Evolutionary conservation across 2,888 invertebrate species (phyloP).

Genomic region (Atrina japonica): DNA sequence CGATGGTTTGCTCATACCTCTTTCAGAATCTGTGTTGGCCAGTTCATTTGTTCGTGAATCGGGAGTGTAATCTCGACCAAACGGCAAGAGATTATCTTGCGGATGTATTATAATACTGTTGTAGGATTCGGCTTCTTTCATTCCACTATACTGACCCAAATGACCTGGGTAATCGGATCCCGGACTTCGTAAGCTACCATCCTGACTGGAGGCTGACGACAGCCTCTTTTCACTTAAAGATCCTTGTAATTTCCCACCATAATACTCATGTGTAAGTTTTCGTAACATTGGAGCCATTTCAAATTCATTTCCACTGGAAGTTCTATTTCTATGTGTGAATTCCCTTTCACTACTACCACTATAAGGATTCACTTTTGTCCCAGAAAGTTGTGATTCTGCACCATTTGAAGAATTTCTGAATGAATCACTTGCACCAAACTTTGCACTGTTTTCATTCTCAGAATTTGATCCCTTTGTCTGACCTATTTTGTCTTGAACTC

Average conservation of each 20-base stretch:
- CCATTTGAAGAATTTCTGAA: neutral
- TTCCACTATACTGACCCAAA: constrained; percentile 55
- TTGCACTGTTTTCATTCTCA: constrained; percentile 20
- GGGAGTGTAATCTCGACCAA: constrained; percentile 65
- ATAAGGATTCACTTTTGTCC: constrained; percentile 2
- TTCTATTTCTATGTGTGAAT: neutral
- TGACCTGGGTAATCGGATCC: constrained; percentile 46
- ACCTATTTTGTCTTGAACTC: constrained; percentile 57
- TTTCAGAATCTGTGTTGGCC: constrained; percentile 46
- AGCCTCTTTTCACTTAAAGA: constrained; percentile 56
- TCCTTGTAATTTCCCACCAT: constrained; percentile 56
- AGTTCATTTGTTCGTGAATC: constrained; percentile 64
- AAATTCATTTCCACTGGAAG: neutral
- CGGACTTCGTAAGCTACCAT: constrained; percentile 56
- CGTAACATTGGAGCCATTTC: constrained; percentile 70
- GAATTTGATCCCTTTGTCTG: constrained; percentile 45
- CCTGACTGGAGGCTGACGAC: constrained; percentile 63
- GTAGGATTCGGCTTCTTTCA: constrained; percentile 72
- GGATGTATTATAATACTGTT: constrained; percentile 74
- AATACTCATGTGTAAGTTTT: constrained; percentile 75
- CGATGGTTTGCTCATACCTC: constrained; percentile 34
- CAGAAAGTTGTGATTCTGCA: constrained; percentile 1
- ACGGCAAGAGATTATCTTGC: constrained; percentile 61
- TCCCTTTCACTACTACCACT: constrained; percentile 14
- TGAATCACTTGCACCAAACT: constrained; percentile 1